Percentiles rank a stretch among this genome's conserved stretches.
Evolutionary conservation across 1,140 invertebrate genomes (phyloP).

Genomic region (Spodoptera litura): DNA sequence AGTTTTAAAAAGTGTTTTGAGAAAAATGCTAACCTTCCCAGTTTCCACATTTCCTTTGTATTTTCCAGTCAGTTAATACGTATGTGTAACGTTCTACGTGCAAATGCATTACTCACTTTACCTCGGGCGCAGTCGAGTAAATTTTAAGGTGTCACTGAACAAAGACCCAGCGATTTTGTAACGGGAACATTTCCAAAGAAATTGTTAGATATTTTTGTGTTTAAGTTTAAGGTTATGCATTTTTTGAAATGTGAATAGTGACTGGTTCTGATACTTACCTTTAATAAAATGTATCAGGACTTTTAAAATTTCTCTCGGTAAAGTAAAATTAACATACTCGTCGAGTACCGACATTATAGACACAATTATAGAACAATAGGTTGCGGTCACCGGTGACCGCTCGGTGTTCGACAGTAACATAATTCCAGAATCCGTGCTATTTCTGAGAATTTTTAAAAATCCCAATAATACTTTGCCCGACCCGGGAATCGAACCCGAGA

Average conservation of each 20-base stretch:
- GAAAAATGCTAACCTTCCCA: background rate
- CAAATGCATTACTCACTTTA: constrained; percentile 14
- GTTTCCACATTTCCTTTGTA: constrained; percentile 11
- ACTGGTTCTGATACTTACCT: background rate
- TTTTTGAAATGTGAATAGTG: background rate
- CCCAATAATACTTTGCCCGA: too few relatives aligned
- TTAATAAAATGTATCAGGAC: too few relatives aligned
- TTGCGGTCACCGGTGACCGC: too few relatives aligned
- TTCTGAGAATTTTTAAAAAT: too few relatives aligned
- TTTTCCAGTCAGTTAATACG: constrained; percentile 28
- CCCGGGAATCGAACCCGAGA: too few relatives aligned
- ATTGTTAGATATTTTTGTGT: background rate
- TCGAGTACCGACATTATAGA: too few relatives aligned
- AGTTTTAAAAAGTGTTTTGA: background rate
- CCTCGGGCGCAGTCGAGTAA: constrained; percentile 4
- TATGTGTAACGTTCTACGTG: constrained; percentile 10
- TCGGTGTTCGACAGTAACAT: too few relatives aligned
- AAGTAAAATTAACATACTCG: too few relatives aligned
- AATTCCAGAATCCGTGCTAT: too few relatives aligned
- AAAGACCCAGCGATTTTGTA: constrained; percentile 11
- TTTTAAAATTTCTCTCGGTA: too few relatives aligned
- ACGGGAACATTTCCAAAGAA: background rate
- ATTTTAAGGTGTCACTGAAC: constrained; percentile 16
- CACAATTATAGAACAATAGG: too few relatives aligned
- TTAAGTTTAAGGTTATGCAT: background rate